Evolutionary conservation across 2,113 vertebrate genomes (phyloP).

Genomic region (Ageneiosus marmoratus): DNA sequence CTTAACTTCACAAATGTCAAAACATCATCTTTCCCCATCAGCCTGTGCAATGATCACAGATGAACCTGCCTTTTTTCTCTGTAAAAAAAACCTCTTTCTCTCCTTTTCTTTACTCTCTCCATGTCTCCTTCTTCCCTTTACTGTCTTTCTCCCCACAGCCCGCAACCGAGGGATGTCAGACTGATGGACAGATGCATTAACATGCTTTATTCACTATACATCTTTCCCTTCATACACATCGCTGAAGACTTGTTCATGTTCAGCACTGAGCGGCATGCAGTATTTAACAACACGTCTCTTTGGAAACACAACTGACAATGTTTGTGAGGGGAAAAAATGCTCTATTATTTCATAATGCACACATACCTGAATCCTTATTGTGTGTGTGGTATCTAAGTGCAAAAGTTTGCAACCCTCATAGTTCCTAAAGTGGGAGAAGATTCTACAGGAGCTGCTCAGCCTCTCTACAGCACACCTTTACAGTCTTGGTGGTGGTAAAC

Average conservation of each 20-base stretch:
- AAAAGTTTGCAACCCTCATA: not conserved
- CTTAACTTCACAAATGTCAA: not conserved
- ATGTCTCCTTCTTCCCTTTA: slow-evolving; percentile 54
- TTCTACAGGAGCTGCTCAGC: too few relatives aligned
- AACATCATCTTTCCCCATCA: not conserved
- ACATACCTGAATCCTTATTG: not conserved
- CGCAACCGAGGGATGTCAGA: slow-evolving; percentile 60
- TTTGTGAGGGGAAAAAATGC: not conserved
- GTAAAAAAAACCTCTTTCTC: not conserved
- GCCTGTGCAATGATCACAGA: not conserved
- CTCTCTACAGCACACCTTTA: too few relatives aligned
- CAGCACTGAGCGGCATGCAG: slow-evolving; percentile 47
- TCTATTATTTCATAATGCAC: not conserved
- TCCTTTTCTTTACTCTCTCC: slow-evolving; percentile 47
- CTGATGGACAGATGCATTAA: slow-evolving; percentile 62
- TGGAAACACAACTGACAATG: slow-evolving; percentile 9
- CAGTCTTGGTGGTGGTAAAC: too few relatives aligned
- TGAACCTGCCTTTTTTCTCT: not conserved
- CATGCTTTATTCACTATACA: slow-evolving; percentile 59
- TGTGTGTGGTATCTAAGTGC: not conserved
- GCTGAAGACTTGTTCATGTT: slow-evolving; percentile 29
- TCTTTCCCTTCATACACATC: not conserved
- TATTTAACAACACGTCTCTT: slow-evolving; percentile 46
- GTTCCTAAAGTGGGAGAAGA: too few relatives aligned
- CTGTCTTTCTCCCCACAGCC: slow-evolving; percentile 65